Evolutionary conservation across 2,113 vertebrate genomes (phyloP), one percentile per base, ranked within the genome.

Genomic region (Silurus asotus): DNA sequence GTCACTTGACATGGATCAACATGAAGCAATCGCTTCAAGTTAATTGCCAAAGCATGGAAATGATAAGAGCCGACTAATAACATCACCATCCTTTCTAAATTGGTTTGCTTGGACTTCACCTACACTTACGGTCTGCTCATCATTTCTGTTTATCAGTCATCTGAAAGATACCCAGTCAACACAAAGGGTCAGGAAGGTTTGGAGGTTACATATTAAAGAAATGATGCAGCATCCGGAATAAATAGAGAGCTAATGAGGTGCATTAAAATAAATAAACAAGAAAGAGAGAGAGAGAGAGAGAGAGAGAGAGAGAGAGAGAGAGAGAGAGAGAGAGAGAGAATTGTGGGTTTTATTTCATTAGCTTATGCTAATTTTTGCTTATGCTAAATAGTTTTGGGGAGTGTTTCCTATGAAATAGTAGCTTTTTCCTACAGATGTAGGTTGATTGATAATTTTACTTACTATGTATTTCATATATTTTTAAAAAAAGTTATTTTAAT

Each of bases 71-170:
- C 53, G 49, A 48, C 37, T 82, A 53, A 58, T 14, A 84, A 56
- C 67, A 83, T 83, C 53, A 76, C 20, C 14, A 14, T 15, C 45
- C 14, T 8, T 58, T 55, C 58, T 53, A 64, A 37, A 84, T 62
- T 51, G 58, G 58, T 62, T 25, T 15, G 51, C 83, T 77, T 84
- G 59, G 70, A 58, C 83, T 53, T 28, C 59, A 51, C 58, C 59
- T 14, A 82, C 48, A 13, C 48, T 53, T 8, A n/a, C 17, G 14
- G 20, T 61, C 58, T 25, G 45, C 45, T 15, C n/a, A 8, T 55
- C n/a, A 10, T 84, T 77, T 64, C 45, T 84, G 83, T 64, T 84
- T 25, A 37, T 77, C 72, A 74, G 79, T 17, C 13, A 25, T 86
- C 48, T 70, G 53, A 80, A 77, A 86, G 67, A 76, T 58, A 53